Conservation (phyloP, 2,888 invertebrate genomes). For the Euplexia lucipara region DNA sequence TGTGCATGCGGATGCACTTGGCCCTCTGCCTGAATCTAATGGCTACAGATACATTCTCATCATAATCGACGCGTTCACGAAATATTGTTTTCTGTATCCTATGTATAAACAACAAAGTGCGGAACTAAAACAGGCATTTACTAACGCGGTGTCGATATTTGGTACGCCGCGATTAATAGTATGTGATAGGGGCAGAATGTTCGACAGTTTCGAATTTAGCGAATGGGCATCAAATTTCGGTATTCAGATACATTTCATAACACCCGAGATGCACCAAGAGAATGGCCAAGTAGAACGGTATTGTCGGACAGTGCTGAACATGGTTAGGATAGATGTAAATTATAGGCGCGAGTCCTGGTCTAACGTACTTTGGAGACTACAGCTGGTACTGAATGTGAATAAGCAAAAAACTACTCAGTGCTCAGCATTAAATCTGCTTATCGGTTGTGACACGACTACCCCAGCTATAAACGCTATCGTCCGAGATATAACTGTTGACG, state of each 20-base stretch:
- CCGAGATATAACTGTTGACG: not conserved
- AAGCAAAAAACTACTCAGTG: conserved; percentile 5
- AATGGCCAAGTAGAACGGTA: conserved; percentile 58
- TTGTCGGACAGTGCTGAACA: conserved; percentile 35
- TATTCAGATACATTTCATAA: conserved; percentile 41
- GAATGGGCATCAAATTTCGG: conserved; percentile 2
- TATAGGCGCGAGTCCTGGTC: conserved; percentile 5
- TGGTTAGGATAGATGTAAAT: conserved; percentile 14
- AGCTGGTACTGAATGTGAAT: conserved; percentile 7
- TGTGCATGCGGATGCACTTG: too few relatives aligned
- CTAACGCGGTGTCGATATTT: not conserved
- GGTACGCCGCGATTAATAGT: not conserved
- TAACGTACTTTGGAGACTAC: conserved; percentile 1
- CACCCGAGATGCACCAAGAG: conserved; percentile 52
- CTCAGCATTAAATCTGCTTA: conserved; percentile 3
- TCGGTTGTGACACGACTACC: conserved; percentile 4
- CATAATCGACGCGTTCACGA: not conserved
- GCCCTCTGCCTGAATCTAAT: too few relatives aligned
- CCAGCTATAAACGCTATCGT: conserved; percentile 1
- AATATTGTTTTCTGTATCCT: not conserved
- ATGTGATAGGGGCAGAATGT: not conserved
- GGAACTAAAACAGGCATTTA: not conserved
- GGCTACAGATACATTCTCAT: not conserved
- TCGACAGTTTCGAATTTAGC: not conserved
- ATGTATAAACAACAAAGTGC: not conserved